phyloP scores from a whole-genome alignment of 2,888 invertebrate species.

The Hipparchia semele region DNA sequence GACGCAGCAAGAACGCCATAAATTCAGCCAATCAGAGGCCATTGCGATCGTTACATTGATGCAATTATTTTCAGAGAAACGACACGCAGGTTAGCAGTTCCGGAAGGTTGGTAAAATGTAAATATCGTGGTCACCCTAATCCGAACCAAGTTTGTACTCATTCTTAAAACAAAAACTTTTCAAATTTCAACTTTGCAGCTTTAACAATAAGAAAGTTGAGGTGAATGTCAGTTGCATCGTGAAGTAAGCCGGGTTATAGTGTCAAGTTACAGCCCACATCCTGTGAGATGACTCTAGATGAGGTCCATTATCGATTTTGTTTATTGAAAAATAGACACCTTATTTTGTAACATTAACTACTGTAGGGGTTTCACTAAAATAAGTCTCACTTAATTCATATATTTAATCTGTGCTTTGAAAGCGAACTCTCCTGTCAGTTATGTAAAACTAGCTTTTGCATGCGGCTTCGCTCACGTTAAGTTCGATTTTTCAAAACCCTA shows the following conservation, averaged over 20 bases:
- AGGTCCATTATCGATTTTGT: constrained; percentile 32
- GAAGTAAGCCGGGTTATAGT: constrained; percentile 35
- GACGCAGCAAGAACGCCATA: no score
- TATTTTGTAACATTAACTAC: neutral
- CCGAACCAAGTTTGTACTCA: constrained; percentile 25
- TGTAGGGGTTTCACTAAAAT: neutral
- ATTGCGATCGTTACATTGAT: no score
- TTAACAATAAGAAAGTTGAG: constrained; percentile 10
- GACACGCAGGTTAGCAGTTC: no score
- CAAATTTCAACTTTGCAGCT: constrained; percentile 18
- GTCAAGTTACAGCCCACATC: constrained; percentile 47
- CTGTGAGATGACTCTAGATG: constrained; percentile 35
- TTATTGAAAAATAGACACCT: constrained; percentile 28
- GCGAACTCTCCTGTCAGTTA: no score
- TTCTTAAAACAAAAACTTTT: constrained; percentile 6
- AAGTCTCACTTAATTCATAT: no score
- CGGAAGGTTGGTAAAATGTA: no score
- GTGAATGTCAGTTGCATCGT: constrained; percentile 11
- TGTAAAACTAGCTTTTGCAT: no score
- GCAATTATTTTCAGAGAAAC: no score
- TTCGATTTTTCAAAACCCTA: no score
- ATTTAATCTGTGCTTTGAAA: no score
- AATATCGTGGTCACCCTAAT: constrained; percentile 3
- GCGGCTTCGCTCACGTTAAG: no score
- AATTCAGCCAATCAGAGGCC: no score